A percentile compares a stretch with the other conserved stretches of the same genome.
phyloP scores from a whole-genome alignment of 2,888 invertebrate genomes.

The Monoplex corrugatus region DNA sequence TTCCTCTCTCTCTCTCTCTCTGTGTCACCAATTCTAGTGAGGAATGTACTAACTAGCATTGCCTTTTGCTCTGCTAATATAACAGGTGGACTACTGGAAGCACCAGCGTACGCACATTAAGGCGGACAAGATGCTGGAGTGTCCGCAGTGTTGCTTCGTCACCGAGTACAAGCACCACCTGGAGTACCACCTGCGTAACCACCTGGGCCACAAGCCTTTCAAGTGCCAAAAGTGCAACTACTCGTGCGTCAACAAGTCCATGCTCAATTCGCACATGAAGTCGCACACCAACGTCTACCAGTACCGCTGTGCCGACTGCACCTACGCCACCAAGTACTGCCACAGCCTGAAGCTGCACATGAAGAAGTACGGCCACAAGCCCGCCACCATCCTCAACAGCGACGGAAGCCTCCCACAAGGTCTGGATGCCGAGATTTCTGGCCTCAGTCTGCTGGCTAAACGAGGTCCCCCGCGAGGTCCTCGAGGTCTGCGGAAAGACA shows the following conservation, averaged over 20 bases:
- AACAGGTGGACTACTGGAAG: conserved; percentile 92
- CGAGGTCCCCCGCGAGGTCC: conserved; percentile 80
- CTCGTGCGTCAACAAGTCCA: conserved; percentile 86
- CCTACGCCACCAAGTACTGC: conserved; percentile 98
- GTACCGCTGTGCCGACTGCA: conserved; percentile 95
- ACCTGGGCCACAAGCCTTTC: conserved; percentile 96
- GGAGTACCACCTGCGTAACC: conserved; percentile 96
- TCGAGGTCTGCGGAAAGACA: conserved; percentile 73
- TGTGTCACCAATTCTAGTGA: too few relatives aligned
- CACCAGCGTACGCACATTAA: conserved; percentile 95
- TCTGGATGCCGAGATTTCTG: conserved; percentile 76
- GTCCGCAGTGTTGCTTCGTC: conserved; percentile 96
- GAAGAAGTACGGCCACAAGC: conserved; percentile 94
- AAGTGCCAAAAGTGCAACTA: conserved; percentile 91
- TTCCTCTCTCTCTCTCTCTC: too few relatives aligned
- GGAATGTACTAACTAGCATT: too few relatives aligned
- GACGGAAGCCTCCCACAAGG: conserved; percentile 80
- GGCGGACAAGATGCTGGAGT: conserved; percentile 93
- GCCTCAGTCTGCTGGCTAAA: conserved; percentile 76
- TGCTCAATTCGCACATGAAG: conserved; percentile 99
- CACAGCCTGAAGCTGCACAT: conserved; percentile 98
- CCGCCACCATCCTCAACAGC: conserved; percentile 89
- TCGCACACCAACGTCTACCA: conserved; percentile 93
- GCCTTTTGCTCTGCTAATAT: conserved; percentile 37
- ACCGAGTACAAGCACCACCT: conserved; percentile 99